Percentiles rank a stretch among this genome's conserved stretches.
phyloP scores from a whole-genome alignment of 2,113 vertebrate genomes.

The Strigops habroptila region DNA sequence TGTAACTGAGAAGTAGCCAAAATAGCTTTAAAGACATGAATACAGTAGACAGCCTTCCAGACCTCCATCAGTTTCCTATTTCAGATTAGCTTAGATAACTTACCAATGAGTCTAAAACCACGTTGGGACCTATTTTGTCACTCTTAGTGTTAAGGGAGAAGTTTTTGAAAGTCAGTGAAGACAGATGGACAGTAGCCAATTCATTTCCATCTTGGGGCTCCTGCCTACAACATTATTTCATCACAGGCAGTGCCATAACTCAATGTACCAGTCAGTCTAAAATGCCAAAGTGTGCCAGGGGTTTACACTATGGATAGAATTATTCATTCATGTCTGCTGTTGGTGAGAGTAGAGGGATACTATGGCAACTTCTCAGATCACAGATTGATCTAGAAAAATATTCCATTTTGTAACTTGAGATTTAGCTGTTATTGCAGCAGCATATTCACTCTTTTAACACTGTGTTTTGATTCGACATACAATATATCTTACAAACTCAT shows the following conservation, averaged over 20 bases:
- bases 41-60: background rate
- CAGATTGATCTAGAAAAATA: conserved; percentile 24
- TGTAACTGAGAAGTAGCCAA: background rate
- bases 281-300: conserved; percentile 37
- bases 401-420: conserved; percentile 1
- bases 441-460: background rate
- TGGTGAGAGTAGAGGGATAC: conserved; percentile 15
- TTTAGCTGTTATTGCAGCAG: background rate
- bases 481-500: conserved; percentile 30
- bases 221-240: background rate
- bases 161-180: conserved; percentile 26
- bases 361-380: conserved; percentile 7
- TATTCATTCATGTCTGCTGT: conserved; percentile 40
- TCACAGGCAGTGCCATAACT: conserved; percentile 28
- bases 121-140: background rate
- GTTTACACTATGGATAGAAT: conserved; percentile 51
- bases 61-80: background rate
- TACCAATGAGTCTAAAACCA: background rate
- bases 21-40: background rate
- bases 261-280: conserved; percentile 36
- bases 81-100: background rate
- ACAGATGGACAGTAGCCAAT: conserved; percentile 15
- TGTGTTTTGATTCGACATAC: conserved; percentile 17
- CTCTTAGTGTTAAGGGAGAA: background rate
- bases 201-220: background rate